Conservation (phyloP, 92 coral and sea anemone genomes). For the Palythoa caribaeorum region DNA sequence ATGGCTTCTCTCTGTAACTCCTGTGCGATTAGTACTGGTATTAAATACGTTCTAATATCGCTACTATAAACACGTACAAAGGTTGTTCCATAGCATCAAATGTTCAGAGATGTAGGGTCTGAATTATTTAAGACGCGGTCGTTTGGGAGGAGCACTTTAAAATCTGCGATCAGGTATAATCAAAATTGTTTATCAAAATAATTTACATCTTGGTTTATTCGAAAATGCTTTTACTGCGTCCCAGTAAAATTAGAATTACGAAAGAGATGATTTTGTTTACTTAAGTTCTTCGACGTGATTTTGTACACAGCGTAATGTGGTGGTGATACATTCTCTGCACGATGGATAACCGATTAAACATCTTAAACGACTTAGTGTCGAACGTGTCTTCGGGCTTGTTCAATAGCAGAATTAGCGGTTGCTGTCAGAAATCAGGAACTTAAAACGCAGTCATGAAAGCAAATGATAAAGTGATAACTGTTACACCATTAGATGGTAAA, state of each 20-base stretch:
- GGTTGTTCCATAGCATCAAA: constrained; percentile 2
- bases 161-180: constrained; percentile 20
- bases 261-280: constrained; percentile 30
- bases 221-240: constrained; percentile 7
- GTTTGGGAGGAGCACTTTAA: background rate
- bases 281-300: background rate
- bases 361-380: constrained; percentile 47
- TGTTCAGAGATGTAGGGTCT: background rate
- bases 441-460: constrained; percentile 57
- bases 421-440: constrained; percentile 64
- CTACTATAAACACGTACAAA: background rate
- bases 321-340: constrained; percentile 28
- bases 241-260: constrained; percentile 3
- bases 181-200: background rate
- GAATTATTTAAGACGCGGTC: constrained; percentile 34
- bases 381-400: constrained; percentile 48
- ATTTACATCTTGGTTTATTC: constrained; percentile 20
- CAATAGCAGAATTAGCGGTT: constrained; percentile 38
- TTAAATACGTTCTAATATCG: constrained; percentile 14
- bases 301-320: background rate
- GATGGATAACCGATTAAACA: constrained; percentile 35
- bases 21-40: constrained; percentile 15
- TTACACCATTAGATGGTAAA: constrained; percentile 52
- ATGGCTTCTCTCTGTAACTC: constrained; percentile 68
- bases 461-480: constrained; percentile 76